Conservation (phyloP, 2,797 vertebrate genomes). For the Aotus griseimembra region DNA sequence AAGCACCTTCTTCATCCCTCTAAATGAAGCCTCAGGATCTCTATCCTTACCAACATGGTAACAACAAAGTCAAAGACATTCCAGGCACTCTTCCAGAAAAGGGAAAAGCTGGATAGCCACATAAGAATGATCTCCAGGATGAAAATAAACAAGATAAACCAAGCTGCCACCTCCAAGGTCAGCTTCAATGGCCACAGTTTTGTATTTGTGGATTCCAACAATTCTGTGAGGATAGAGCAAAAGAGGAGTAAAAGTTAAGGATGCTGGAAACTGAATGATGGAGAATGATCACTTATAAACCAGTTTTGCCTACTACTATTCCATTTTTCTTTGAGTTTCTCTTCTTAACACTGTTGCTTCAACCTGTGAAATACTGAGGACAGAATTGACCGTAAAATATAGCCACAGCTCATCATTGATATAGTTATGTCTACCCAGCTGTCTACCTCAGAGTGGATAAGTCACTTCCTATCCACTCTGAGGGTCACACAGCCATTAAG, state of each 20-base stretch:
- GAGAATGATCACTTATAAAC: constrained; percentile 29
- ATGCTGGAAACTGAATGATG: background rate
- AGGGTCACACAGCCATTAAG: background rate
- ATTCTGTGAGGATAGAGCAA: constrained; percentile 68
- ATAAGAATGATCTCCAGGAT: constrained; percentile 79
- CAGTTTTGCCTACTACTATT: background rate
- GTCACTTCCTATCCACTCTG: background rate
- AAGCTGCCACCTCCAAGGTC: constrained; percentile 76
- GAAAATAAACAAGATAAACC: constrained; percentile 81
- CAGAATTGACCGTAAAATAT: background rate
- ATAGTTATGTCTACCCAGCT: background rate
- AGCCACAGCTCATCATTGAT: background rate
- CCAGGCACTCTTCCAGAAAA: constrained; percentile 83
- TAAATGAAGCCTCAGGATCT: constrained; percentile 11
- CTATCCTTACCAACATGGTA: constrained; percentile 80
- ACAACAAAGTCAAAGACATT: constrained; percentile 84
- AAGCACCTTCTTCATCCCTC: background rate
- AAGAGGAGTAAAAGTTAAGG: background rate
- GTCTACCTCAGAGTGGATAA: background rate
- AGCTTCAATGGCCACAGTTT: constrained; percentile 61
- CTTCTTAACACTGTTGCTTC: constrained; percentile 26
- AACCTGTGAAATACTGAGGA: background rate
- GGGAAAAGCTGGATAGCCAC: constrained; percentile 80
- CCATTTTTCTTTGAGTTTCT: constrained; percentile 44
- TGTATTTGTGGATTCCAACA: constrained; percentile 66